Percentiles rank a stretch among this genome's conserved stretches.
These are phyloP conservation scores for Scaptomyza reducta DNA, from an alignment of 2,888 invertebrate genomes.

Conservation along the genomic window DNA sequence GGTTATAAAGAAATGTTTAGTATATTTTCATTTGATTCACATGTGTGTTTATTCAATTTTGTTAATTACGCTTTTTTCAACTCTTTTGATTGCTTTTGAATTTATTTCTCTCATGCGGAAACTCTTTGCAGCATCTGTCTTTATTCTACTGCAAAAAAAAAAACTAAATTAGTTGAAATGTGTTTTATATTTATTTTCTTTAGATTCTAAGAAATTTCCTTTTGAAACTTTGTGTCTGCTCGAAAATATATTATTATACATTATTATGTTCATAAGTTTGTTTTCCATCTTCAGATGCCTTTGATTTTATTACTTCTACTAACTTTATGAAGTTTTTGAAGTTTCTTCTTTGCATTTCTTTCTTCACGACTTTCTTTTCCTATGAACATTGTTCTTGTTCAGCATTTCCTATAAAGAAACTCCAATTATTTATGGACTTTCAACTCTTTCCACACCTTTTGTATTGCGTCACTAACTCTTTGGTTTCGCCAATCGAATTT, in stretches of 20 bases:
- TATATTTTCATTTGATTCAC: background rate
- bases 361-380: background rate
- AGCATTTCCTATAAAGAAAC: background rate
- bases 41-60: background rate
- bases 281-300: background rate
- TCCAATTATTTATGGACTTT: background rate
- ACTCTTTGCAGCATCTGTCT: no score
- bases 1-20: background rate
- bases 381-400: background rate
- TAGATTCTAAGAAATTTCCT: background rate
- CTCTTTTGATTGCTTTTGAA: no score
- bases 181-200: no score
- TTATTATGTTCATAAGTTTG: background rate
- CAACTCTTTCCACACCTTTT: background rate
- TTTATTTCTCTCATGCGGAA: no score
- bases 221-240: background rate
- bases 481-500: conserved; percentile 20
- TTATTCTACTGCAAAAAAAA: no score
- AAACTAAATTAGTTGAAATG: no score
- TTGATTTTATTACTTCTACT: background rate
- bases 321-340: background rate
- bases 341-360: background rate
- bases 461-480: conserved; percentile 12
- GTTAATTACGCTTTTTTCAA: no score
- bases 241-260: background rate